Evolutionary conservation across 2,113 vertebrate genomes (phyloP).

Genomic region (Oriolus oriolus): DNA sequence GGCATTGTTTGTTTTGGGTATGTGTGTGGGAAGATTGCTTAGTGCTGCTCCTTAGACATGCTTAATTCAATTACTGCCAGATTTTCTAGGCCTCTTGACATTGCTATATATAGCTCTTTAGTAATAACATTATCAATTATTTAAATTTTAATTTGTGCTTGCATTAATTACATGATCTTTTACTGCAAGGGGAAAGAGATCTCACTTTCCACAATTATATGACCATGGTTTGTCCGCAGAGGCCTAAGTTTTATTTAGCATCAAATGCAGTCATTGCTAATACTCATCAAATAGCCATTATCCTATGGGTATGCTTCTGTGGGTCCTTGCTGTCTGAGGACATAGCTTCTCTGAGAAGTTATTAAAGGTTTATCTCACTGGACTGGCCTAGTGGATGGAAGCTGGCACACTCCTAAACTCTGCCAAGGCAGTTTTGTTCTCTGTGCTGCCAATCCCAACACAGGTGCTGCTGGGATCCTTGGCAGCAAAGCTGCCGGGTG

Average conservation of each 20-base stretch:
- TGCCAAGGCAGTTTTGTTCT: not conserved
- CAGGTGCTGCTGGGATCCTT: not conserved
- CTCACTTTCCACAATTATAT: not conserved
- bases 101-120: conserved; percentile 1
- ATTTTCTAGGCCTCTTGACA: not conserved
- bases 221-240: not conserved
- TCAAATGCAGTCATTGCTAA: not conserved
- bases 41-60: not conserved
- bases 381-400: not conserved
- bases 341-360: not conserved
- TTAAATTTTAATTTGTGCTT: conserved; percentile 39
- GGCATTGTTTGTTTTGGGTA: not conserved
- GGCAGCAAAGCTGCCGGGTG: not conserved
- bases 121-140: conserved; percentile 40
- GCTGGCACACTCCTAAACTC: not conserved
- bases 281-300: not conserved
- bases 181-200: not conserved
- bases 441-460: not conserved
- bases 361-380: not conserved
- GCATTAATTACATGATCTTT: conserved; percentile 8
- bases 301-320: not conserved
- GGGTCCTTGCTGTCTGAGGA: not conserved
- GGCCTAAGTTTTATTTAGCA: not conserved
- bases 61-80: conserved; percentile 22
- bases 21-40: not conserved